Conservation (phyloP, 2,797 vertebrate species). For the Loriculus beryllinus region DNA sequence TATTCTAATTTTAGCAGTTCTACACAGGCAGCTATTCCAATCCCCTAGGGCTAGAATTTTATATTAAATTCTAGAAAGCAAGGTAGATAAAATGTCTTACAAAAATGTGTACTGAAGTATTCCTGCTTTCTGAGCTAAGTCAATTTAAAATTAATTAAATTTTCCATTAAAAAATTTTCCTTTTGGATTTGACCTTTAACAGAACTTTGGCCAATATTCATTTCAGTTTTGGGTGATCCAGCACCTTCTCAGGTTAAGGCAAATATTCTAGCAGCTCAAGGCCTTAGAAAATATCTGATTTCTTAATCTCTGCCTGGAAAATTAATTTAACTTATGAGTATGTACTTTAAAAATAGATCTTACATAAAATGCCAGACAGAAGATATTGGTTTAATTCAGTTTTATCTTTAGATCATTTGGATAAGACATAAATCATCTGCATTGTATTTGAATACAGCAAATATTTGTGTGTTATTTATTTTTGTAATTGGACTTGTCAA, state of each 20-base stretch:
- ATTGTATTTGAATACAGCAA: background rate
- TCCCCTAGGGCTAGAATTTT: background rate
- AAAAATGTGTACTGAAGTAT: background rate
- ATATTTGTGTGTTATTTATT: background rate
- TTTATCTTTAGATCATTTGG: background rate
- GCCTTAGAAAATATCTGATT: background rate
- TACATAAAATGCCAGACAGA: background rate
- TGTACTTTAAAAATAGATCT: background rate
- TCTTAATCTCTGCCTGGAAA: background rate
- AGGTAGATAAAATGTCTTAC: background rate
- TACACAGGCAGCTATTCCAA: background rate
- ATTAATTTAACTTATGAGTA: background rate
- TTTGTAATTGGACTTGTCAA: background rate
- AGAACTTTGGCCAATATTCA: background rate
- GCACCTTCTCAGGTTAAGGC: background rate
- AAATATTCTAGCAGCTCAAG: background rate
- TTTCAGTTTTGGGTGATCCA: background rate
- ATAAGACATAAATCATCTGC: background rate
- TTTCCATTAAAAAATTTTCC: background rate
- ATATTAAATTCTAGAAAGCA: background rate
- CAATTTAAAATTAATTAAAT: background rate
- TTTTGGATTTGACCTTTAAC: background rate
- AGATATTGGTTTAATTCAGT: background rate
- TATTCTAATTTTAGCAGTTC: conserved; percentile 7
- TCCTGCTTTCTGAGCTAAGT: background rate